These are phyloP conservation scores for Holcopasites calliopsidis DNA, from an alignment of 1,140 invertebrate species.

Conservation along the genomic window DNA sequence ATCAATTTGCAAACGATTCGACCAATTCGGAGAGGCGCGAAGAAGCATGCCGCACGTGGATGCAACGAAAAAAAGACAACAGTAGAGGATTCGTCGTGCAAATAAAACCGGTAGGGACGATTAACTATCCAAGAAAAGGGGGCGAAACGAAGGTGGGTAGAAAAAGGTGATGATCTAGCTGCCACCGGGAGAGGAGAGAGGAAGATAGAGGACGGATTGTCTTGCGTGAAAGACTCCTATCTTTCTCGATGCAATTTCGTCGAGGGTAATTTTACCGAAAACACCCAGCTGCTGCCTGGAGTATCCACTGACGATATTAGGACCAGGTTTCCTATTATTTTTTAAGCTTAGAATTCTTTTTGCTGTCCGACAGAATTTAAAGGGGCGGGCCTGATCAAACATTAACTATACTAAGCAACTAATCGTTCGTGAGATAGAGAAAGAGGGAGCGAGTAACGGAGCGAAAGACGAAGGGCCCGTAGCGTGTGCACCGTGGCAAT, in stretches of 20 bases:
- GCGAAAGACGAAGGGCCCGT: background rate
- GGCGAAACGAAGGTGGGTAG: background rate
- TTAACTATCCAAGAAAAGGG: background rate
- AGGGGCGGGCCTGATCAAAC: conserved; percentile 50
- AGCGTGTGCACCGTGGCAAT: background rate
- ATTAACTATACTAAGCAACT: conserved; percentile 54
- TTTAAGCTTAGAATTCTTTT: conserved; percentile 22
- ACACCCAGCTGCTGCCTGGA: conserved; percentile 59
- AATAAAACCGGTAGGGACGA: conserved; percentile 40
- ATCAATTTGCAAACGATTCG: conserved; percentile 33
- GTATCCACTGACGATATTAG: conserved; percentile 51
- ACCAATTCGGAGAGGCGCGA: conserved; percentile 9
- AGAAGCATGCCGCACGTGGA: background rate
- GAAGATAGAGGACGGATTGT: conserved; percentile 3
- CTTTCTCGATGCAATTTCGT: conserved; percentile 48
- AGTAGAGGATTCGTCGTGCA: conserved; percentile 20
- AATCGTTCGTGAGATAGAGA: conserved; percentile 9
- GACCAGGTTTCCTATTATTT: conserved; percentile 35
- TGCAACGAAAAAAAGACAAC: background rate
- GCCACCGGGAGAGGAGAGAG: background rate
- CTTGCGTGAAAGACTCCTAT: conserved; percentile 17
- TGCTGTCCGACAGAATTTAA: conserved; percentile 31
- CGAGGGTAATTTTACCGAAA: conserved; percentile 56
- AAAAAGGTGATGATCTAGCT: background rate
- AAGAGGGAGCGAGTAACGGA: background rate